phyloP scores from a whole-genome alignment of 2,888 invertebrate species.

The Athetis lepigone region DNA sequence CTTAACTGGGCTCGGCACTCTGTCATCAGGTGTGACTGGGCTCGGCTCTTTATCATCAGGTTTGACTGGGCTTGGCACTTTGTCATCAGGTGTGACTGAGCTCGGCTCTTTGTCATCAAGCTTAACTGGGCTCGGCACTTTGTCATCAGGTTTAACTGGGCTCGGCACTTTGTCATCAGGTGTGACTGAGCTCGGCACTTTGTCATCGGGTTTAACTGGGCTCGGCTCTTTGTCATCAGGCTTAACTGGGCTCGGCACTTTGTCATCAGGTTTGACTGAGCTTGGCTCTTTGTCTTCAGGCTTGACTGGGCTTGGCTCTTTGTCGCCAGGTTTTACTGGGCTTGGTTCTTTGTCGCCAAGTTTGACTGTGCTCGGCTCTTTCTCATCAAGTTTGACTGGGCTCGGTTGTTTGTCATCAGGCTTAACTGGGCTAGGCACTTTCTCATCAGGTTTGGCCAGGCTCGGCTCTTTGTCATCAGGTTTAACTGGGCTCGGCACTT shows the following conservation, averaged over 20 bases:
- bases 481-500: conserved; percentile 16
- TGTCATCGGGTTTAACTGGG: not conserved
- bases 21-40: conserved; percentile 12
- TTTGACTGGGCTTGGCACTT: not conserved
- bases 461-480: conserved; percentile 25
- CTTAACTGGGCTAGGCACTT: conserved; percentile 10
- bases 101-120: conserved; percentile 1
- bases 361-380: conserved; percentile 32
- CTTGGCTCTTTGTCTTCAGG: not conserved
- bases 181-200: not conserved
- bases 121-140: conserved; percentile 22
- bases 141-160: conserved; percentile 7
- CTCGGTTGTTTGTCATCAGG: conserved; percentile 11
- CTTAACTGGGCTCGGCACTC: not conserved
- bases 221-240: not conserved
- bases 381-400: conserved; percentile 20
- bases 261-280: not conserved
- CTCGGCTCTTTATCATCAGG: conserved; percentile 18
- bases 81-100: not conserved
- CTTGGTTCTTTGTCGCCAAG: conserved; percentile 23
- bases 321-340: conserved; percentile 23
- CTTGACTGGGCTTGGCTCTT: conserved; percentile 17
- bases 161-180: not conserved
- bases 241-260: not conserved
- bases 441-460: too few relatives aligned